A percentile compares a stretch with the other conserved stretches of the same genome.
These are phyloP conservation scores for Trachelus iudaicus DNA, from an alignment of 2,888 invertebrate species.

Conservation along the genomic window DNA sequence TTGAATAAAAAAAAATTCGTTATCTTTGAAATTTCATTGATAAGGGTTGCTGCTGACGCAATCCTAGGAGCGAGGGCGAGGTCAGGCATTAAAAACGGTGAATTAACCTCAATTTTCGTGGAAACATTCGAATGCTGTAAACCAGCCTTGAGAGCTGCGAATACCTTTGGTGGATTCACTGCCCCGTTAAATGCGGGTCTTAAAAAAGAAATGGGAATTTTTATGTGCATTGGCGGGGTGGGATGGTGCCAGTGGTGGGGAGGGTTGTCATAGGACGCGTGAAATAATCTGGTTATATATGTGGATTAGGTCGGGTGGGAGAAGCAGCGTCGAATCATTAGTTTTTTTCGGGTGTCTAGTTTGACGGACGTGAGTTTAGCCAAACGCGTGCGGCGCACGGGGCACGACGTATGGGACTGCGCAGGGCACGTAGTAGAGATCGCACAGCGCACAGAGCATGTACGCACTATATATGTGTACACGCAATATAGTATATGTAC, in stretches of 20 bases:
- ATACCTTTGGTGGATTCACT: background rate
- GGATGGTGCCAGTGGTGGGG: too few relatives aligned
- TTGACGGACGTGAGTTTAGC: background rate
- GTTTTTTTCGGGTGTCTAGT: background rate
- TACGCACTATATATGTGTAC: background rate
- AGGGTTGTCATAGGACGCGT: background rate
- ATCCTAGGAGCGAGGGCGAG: background rate
- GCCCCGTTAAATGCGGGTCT: background rate
- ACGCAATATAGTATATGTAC: background rate
- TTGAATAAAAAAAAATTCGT: background rate
- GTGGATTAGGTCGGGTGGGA: background rate
- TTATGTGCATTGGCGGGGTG: background rate
- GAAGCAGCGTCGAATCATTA: background rate
- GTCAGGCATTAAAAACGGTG: background rate
- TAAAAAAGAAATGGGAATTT: background rate
- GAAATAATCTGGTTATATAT: background rate
- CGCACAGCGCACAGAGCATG: background rate
- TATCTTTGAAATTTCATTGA: background rate
- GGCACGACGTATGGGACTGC: background rate
- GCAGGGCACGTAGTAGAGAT: background rate
- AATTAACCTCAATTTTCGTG: background rate
- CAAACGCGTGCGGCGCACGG: background rate
- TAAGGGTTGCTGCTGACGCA: background rate
- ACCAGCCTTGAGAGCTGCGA: background rate
- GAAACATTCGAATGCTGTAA: background rate